Conservation (phyloP, 2,888 invertebrate species). For the Girardia tigrina region DNA sequence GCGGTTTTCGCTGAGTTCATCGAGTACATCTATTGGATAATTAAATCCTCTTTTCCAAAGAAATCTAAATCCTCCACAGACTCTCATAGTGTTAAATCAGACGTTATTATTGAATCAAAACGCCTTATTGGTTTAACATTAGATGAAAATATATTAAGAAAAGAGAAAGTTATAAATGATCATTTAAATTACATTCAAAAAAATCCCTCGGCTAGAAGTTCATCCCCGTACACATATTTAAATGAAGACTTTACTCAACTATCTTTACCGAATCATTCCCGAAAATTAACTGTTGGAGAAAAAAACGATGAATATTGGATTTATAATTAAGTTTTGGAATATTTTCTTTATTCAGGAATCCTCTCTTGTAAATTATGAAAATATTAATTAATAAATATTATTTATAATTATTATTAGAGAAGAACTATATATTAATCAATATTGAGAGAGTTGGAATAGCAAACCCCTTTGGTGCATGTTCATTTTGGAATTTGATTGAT, state of each 20-base stretch:
- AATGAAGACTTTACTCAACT: not conserved
- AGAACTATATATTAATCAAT: no score
- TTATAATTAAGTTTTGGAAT: not conserved
- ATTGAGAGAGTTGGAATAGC: no score
- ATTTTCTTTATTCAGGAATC: not conserved
- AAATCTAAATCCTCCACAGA: not conserved
- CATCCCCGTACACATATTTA: not conserved
- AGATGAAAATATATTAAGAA: not conserved
- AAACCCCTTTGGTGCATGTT: no score
- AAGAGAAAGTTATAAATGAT: not conserved
- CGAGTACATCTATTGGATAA: slow-evolving; percentile 32
- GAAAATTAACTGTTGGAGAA: not conserved
- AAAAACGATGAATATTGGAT: not conserved
- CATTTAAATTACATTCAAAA: not conserved
- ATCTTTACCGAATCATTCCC: not conserved
- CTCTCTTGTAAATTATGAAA: not conserved
- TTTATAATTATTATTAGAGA: not conserved
- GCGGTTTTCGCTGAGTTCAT: slow-evolving; percentile 36
- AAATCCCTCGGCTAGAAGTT: not conserved
- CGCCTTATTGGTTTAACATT: not conserved
- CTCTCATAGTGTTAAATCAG: not conserved
- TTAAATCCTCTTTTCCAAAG: not conserved
- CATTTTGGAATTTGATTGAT: no score
- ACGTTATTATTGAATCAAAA: not conserved
- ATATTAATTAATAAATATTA: not conserved